phyloP scores from a whole-genome alignment of 1,140 invertebrate genomes.

The Patella vulgata region DNA sequence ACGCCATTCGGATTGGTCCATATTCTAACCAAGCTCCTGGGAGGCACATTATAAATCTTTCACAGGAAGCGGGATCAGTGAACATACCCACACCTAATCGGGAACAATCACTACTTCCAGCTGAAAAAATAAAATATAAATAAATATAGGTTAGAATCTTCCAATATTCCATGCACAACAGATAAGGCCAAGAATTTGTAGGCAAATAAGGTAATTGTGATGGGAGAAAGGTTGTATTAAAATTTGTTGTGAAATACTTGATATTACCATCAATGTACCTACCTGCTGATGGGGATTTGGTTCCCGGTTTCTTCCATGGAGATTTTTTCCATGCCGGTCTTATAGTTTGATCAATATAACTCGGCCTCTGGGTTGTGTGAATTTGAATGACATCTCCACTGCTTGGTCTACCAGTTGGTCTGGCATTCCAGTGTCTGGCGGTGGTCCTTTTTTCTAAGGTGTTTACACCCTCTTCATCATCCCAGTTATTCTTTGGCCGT shows the following conservation, averaged over 20 bases:
- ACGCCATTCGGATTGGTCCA: conserved; percentile 33
- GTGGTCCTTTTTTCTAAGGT: neutral
- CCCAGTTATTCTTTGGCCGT: no score
- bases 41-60: conserved; percentile 37
- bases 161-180: no score
- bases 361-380: neutral
- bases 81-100: conserved; percentile 33
- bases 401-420: conserved; percentile 14
- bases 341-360: neutral
- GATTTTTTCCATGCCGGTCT: neutral
- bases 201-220: no score
- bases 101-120: conserved; percentile 26
- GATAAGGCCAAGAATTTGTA: no score
- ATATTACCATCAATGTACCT: no score
- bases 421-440: conserved; percentile 14
- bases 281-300: conserved; percentile 19
- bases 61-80: conserved; percentile 30
- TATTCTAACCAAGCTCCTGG: conserved; percentile 28
- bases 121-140: conserved; percentile 18
- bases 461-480: conserved; percentile 1
- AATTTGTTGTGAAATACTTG: no score
- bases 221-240: no score
- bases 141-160: no score
- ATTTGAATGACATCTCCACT: neutral
- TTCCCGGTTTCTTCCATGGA: conserved; percentile 12